Evolutionary conservation across 1,140 invertebrate genomes (phyloP).

Genomic region (Drepana arcuata): DNA sequence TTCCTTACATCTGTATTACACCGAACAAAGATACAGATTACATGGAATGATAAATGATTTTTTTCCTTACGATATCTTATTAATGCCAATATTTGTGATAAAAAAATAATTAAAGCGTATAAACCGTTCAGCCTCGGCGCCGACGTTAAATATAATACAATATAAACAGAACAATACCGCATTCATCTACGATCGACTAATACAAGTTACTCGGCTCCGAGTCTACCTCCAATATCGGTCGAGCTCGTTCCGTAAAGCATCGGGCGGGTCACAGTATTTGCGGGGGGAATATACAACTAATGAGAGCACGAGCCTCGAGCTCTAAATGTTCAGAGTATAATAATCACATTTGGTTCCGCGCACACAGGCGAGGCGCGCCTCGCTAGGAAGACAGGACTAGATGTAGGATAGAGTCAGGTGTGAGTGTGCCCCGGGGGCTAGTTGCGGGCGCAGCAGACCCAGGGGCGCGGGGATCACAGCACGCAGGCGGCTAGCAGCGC

Average conservation of each 20-base stretch:
- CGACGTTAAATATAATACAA: conserved; percentile 13
- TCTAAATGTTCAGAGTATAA: too few relatives aligned
- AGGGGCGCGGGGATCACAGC: conserved; percentile 68
- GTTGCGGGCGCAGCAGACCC: conserved; percentile 9
- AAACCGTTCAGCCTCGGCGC: conserved; percentile 23
- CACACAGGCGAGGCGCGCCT: too few relatives aligned
- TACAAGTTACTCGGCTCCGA: too few relatives aligned
- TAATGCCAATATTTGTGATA: conserved; percentile 33
- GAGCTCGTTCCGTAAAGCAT: too few relatives aligned
- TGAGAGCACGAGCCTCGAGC: too few relatives aligned
- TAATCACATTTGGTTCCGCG: too few relatives aligned
- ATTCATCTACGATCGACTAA: too few relatives aligned
- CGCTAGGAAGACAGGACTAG: conserved; percentile 57
- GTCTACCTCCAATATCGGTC: too few relatives aligned
- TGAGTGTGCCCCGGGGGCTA: neutral
- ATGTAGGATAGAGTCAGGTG: conserved; percentile 12
- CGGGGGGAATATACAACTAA: too few relatives aligned
- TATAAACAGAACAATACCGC: too few relatives aligned
- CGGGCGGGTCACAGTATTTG: too few relatives aligned
- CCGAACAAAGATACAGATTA: conserved; percentile 13
- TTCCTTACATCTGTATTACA: conserved; percentile 11
- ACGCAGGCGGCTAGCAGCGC: conserved; percentile 85
- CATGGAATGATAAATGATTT: conserved; percentile 47
- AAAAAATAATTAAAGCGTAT: conserved; percentile 41
- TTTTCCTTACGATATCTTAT: conserved; percentile 25